Base-by-base conservation (phyloP, 2,113 vertebrate genomes). In the Megaptera novaeangliae region DNA sequence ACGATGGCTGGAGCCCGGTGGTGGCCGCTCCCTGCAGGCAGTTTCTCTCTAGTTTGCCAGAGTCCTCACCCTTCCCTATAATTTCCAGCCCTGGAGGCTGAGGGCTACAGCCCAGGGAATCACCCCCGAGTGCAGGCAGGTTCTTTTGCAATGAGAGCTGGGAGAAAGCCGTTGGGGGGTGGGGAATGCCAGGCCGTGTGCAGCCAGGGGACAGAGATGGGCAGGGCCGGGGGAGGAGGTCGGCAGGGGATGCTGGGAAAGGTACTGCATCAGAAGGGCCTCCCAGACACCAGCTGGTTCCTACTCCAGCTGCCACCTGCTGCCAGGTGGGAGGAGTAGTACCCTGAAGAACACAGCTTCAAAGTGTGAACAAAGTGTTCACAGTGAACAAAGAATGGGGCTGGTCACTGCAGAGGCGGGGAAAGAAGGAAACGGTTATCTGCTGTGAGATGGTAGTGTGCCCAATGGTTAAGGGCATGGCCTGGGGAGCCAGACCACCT, bases 161-260 rank as follows among this genome's bases (percentile, higher is more conserved):
- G 29, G 29, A 12, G 17, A 11, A 41, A 77, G 74, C 11, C 31
- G 1, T 0, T 52, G 20, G 64, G 21, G 23, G 14, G 31, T 27
- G 59, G 23, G 3, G 59, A 25, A 2, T 10, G 27, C 41, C 72
- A 44, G 13, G 9, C 0, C 0, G 10, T 5, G 21, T 21, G 41
- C 49, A 44, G 49, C 1, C 36, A 14, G 36, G 20, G 57, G 49
- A 29, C 36, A 36, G 81, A 36, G 9, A 25, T 6, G 57, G 29
- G 23, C 88, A n/a, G 34, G 55, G 41, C 46, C 31, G 3, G 0
- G n/a, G 49, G 27, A 92, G 34, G 71, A 49, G 49, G 75, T 49
- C 4, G 0, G 49, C 57, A 44, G 0, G 1, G 36, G 44, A 17
- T 6, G 55, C 49, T 3, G 2, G 49, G 11, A 72, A 59, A 77